Conservation (phyloP, 2,113 vertebrate species). For the Tenrec ecaudatus region DNA sequence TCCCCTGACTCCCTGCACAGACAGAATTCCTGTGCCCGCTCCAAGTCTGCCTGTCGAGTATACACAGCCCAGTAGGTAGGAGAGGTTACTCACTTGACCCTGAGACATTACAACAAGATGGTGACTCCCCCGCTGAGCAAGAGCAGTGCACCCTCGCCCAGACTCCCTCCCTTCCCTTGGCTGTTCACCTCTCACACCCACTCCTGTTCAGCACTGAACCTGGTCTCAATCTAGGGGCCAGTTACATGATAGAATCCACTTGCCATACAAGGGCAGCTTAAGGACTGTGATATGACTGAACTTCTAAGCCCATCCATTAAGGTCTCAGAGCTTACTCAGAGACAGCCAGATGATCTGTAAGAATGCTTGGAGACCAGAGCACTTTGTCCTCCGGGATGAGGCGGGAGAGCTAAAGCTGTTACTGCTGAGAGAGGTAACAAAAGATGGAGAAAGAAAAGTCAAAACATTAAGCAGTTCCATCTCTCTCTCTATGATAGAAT, state of each 20-base stretch:
- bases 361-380: not conserved
- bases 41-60: not conserved
- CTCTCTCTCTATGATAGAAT: constrained; percentile 74
- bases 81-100: not conserved
- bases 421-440: constrained; percentile 67
- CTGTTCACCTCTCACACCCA: not conserved
- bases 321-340: not conserved
- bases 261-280: not conserved
- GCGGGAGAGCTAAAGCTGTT: not conserved
- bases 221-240: not conserved
- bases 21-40: no score
- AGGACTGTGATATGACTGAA: not conserved
- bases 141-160: not conserved
- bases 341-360: not conserved
- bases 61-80: constrained; percentile 19
- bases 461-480: constrained; percentile 76
- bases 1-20: not conserved
- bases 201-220: not conserved
- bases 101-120: not conserved
- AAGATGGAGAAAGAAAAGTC: constrained; percentile 72
- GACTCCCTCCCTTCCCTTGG: not conserved
- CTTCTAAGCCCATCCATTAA: not conserved
- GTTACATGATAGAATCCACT: not conserved
- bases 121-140: not conserved
- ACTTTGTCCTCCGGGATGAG: not conserved